Percentiles rank a stretch among this genome's conserved stretches.
Evolutionary conservation across 1,140 invertebrate species (phyloP).

Genomic region (Anthonomus grandis): DNA sequence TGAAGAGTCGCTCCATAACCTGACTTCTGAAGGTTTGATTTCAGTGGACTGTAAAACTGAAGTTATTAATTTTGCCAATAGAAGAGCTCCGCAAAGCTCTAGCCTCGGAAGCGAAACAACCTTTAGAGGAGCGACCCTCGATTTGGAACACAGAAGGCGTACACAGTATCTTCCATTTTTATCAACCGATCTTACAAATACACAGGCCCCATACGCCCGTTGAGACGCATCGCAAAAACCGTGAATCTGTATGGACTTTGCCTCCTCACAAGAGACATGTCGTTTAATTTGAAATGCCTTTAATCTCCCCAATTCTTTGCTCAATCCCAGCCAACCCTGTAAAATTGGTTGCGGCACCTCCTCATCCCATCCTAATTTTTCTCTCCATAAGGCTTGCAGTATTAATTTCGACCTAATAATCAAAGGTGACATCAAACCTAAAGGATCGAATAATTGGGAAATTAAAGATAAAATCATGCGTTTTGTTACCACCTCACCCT

Average conservation of each 20-base stretch:
- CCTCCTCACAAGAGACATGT: slow-evolving; percentile 3
- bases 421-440: slow-evolving; percentile 38
- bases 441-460: slow-evolving; percentile 36
- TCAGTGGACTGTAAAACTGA: neutral
- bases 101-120: neutral
- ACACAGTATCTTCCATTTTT: neutral
- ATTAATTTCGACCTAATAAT: slow-evolving; percentile 39
- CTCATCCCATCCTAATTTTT: slow-evolving; percentile 37
- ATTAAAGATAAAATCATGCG: slow-evolving; percentile 6
- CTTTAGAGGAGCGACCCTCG: slow-evolving; percentile 12
- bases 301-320: neutral
- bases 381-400: slow-evolving; percentile 40
- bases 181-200: slow-evolving; percentile 35
- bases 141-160: slow-evolving; percentile 10
- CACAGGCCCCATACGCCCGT: slow-evolving; percentile 40
- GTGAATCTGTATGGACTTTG: slow-evolving; percentile 30
- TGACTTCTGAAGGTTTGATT: neutral
- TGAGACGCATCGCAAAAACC: slow-evolving; percentile 46
- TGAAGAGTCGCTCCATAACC: slow-evolving; percentile 29
- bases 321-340: slow-evolving; percentile 3
- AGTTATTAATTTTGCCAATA: neutral
- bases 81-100: slow-evolving; percentile 12
- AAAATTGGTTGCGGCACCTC: slow-evolving; percentile 13
- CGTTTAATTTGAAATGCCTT: neutral
- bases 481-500: neutral